phyloP scores from a whole-genome alignment of 2,797 vertebrate genomes.

The Scolopax bukidnonensis region DNA sequence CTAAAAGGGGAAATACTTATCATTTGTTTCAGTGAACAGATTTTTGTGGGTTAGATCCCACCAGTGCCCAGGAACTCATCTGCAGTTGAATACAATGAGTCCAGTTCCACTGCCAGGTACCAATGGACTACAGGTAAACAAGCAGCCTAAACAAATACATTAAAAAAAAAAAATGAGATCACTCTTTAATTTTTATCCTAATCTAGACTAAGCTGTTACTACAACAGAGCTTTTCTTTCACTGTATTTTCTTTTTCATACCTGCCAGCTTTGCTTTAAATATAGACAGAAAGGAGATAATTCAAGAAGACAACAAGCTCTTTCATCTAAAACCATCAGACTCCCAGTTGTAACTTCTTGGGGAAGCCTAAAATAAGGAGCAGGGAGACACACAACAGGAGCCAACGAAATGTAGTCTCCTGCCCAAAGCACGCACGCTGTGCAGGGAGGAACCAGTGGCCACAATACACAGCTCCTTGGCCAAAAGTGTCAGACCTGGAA shows the following conservation, averaged over 20 bases:
- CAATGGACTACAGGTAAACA: background rate
- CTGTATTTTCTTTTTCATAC: background rate
- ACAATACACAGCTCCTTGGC: background rate
- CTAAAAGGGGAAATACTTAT: background rate
- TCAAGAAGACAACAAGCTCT: slow-evolving; percentile 59
- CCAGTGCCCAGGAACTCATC: background rate
- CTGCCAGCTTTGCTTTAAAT: slow-evolving; percentile 38
- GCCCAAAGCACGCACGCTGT: background rate
- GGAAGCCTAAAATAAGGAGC: slow-evolving; percentile 16
- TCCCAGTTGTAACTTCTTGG: slow-evolving; percentile 4
- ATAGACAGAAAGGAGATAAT: slow-evolving; percentile 48
- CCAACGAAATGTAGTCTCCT: background rate
- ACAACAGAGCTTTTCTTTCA: slow-evolving; percentile 16
- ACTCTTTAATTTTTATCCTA: background rate
- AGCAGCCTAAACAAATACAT: background rate
- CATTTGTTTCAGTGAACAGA: background rate
- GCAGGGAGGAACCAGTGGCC: background rate
- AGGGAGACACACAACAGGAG: slow-evolving; percentile 14
- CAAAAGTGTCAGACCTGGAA: background rate
- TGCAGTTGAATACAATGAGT: background rate
- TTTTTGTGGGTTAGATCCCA: background rate
- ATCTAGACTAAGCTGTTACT: background rate
- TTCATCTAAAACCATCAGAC: slow-evolving; percentile 35
- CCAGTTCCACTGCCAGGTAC: background rate
- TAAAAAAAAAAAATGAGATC: background rate